Percentiles rank a stretch among this genome's conserved stretches.
Evolutionary conservation across 2,888 invertebrate genomes (phyloP).

Genomic region (Alcis repandata): DNA sequence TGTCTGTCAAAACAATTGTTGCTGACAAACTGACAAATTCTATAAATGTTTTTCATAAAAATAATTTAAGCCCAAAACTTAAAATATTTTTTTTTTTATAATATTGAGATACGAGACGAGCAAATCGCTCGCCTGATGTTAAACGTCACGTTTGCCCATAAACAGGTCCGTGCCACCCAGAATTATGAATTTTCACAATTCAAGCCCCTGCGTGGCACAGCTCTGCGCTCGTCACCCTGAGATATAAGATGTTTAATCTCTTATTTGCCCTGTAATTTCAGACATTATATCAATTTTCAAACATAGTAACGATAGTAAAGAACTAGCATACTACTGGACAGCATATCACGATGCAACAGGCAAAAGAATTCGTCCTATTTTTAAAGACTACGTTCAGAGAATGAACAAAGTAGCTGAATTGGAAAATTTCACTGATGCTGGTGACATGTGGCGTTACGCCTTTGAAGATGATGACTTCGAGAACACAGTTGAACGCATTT

Average conservation of each 20-base stretch:
- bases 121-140: no score
- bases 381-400: constrained; percentile 87
- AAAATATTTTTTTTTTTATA: no score
- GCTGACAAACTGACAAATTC: not conserved
- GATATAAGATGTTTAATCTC: no score
- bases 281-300: constrained; percentile 77
- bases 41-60: not conserved
- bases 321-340: constrained; percentile 88
- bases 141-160: no score
- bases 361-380: constrained; percentile 86
- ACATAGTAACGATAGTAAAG: constrained; percentile 86
- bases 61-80: no score
- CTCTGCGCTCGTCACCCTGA: no score
- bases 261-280: no score
- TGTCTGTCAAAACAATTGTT: not conserved
- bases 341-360: constrained; percentile 89
- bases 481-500: constrained; percentile 79
- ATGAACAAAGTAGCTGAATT: constrained; percentile 87
- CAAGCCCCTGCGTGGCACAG: no score
- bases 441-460: constrained; percentile 79
- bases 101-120: no score
- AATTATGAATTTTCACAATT: no score
- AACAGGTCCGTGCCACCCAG: no score
- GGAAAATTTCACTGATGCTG: constrained; percentile 83
- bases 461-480: constrained; percentile 78